Evolutionary conservation across 2,797 vertebrate genomes (phyloP).

Genomic region (Ambastaia sidthimunki): DNA sequence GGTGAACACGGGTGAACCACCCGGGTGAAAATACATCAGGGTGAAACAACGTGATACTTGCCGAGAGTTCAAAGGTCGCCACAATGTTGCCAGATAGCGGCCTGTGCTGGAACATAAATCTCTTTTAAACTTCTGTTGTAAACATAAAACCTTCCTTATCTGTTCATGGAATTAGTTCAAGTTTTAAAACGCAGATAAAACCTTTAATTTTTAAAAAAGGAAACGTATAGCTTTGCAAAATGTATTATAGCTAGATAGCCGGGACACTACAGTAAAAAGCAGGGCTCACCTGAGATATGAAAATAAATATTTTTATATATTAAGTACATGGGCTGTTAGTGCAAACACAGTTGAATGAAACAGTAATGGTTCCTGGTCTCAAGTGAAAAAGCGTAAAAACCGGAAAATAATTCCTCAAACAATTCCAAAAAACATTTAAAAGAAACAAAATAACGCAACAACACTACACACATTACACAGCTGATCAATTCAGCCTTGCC

Average conservation of each 20-base stretch:
- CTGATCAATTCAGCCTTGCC: neutral
- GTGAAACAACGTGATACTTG: constrained; percentile 69
- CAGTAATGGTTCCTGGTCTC: neutral
- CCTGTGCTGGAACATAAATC: constrained; percentile 46
- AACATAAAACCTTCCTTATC: constrained; percentile 33
- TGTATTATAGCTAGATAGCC: neutral
- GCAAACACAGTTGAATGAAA: constrained; percentile 2
- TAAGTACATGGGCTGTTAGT: neutral
- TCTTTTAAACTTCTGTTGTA: constrained; percentile 28
- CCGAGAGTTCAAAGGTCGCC: constrained; percentile 62
- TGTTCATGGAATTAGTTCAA: constrained; percentile 25
- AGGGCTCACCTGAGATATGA: neutral
- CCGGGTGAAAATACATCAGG: constrained; percentile 66
- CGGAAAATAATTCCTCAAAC: neutral
- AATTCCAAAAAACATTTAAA: constrained; percentile 13
- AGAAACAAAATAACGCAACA: neutral
- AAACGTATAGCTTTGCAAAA: neutral
- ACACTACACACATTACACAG: neutral
- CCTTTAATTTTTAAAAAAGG: constrained; percentile 5
- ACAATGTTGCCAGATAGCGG: constrained; percentile 49
- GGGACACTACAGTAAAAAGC: neutral
- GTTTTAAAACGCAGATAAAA: constrained; percentile 8
- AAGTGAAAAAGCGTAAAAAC: neutral
- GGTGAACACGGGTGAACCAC: neutral
- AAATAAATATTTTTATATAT: neutral